These are phyloP conservation scores for Elmis aenea DNA, from an alignment of 2,888 invertebrate species.

Conservation along the genomic window DNA sequence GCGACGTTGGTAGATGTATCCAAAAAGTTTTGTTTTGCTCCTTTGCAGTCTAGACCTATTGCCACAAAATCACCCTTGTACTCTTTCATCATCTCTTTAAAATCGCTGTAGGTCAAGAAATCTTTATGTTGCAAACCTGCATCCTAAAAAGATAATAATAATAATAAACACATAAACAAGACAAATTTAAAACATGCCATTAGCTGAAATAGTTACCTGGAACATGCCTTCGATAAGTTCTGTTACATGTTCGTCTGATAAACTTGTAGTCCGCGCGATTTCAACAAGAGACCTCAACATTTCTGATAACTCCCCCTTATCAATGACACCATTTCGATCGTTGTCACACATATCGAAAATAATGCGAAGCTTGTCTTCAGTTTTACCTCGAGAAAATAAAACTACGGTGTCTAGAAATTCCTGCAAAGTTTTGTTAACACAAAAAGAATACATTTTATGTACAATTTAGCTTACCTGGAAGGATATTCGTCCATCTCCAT, in stretches of 20 bases:
- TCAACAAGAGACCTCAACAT: constrained; percentile 91
- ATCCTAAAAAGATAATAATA: constrained; percentile 53
- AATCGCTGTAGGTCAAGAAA: constrained; percentile 84
- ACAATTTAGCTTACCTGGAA: constrained; percentile 63
- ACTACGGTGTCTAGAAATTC: constrained; percentile 94
- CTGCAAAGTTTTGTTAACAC: constrained; percentile 44
- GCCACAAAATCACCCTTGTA: constrained; percentile 94
- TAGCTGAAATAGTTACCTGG: constrained; percentile 57
- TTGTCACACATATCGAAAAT: constrained; percentile 98
- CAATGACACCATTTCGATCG: constrained; percentile 89
- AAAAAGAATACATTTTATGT: not conserved
- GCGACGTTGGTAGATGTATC: constrained; percentile 94
- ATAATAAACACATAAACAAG: not conserved
- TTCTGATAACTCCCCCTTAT: constrained; percentile 87
- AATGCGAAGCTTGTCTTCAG: constrained; percentile 87
- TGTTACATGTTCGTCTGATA: constrained; percentile 86
- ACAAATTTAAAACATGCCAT: not conserved
- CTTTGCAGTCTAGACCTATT: constrained; percentile 90
- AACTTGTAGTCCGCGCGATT: constrained; percentile 85
- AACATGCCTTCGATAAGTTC: constrained; percentile 94
- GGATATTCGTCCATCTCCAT: constrained; percentile 87
- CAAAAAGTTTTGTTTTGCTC: constrained; percentile 90
- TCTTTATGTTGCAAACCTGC: constrained; percentile 88
- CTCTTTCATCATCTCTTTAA: constrained; percentile 94
- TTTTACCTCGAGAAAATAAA: constrained; percentile 85